Evolutionary conservation across 1,140 invertebrate genomes (phyloP), one percentile per base, ranked within the genome.

Genomic region (Hydropsyche tenuis): DNA sequence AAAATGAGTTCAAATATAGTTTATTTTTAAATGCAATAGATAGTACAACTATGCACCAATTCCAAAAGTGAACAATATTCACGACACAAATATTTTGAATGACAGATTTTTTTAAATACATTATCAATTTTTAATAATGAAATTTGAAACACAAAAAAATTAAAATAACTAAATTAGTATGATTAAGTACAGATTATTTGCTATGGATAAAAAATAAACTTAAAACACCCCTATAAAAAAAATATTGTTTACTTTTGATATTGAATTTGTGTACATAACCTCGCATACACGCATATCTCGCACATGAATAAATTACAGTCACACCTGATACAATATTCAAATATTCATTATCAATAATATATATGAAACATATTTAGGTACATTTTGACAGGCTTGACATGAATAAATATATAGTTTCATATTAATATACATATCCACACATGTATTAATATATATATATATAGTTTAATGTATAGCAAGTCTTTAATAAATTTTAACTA

Each of bases 301-400:
- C 46, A 53, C 16, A 53, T n/a, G 7, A 20, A 56, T 53, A 25
- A 70, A 37, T 42, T 70, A 60, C 69, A 56, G 56, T 46, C 69
- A 70, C 48, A 56, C 42, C 20, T 60, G 16, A 30, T 43, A 43
- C 53, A 60, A 23, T 23, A 60, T 4, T n/a, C 12, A 43, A 16
- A 6, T 48, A 48, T 48, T 4, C 9, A 48, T 48, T 7, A 48
- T n/a, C 14, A 7, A 48, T 65, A 65, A 23, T 65, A 43, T 30
- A 65, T 65, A 65, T 43, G 16, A 45, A 65, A 65, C 63, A 65
- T 65, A 63, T 30, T 65, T 65, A 65, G 63, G 63, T 65, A 65
- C 63, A 65, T 65, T 14, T 65, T 45, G 42, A 43, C 63, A 65
- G 63, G 63, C 63, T 25, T 65, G 42, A 65, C 16, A 65, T 65